Evolutionary conservation across 2,888 invertebrate species (phyloP), one percentile per base, ranked within the genome.

Genomic region (Cordilura impudica): DNA sequence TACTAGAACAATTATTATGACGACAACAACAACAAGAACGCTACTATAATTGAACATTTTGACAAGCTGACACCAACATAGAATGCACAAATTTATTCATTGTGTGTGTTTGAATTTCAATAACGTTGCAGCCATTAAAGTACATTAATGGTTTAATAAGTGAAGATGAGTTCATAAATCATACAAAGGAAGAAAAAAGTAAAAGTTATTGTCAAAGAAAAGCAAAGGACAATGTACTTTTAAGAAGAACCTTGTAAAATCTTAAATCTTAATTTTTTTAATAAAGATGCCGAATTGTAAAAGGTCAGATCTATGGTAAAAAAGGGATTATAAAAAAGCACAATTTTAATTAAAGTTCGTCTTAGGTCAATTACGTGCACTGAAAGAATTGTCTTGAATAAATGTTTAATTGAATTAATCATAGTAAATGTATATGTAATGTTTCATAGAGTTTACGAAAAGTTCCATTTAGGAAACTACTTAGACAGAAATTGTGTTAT

Each of bases 121-220:
- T 51, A 39, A 39, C 43, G 53, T 61, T 71, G 60, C 19, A 53
- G 51, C 53, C 31, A 74, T 58, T 60, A 67, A 60, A 66, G 74
- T 51, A 67, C 58, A 60, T 74, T 74, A 60, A 74, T 74, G 66
- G 45, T 60, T 53, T n/a, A 47, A 18, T 47, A 18, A 47, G 14
- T 14, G 12, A 23, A 23, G 63, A 76, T 76, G 63, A 56, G 75
- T 76, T 76, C 23, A 76, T 76, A 70, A 76, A 76, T 76, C 63
- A 76, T 39, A 66, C 70, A 71, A 77, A 54, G 51, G 16, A 16
- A 61, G 43, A 35, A 61, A 74, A 75, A 75, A 69, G 67, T 75
- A 69, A 75, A 75, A 75, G 61, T 69, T 75, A 51, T 76, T 76
- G 63, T 23, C 21, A 39, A 56, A 43, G 31, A 8, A 29, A 8